Percentiles rank a stretch among this genome's conserved stretches.
Evolutionary conservation across 2,113 vertebrate species (phyloP).

Genomic region (Gobio gobio): DNA sequence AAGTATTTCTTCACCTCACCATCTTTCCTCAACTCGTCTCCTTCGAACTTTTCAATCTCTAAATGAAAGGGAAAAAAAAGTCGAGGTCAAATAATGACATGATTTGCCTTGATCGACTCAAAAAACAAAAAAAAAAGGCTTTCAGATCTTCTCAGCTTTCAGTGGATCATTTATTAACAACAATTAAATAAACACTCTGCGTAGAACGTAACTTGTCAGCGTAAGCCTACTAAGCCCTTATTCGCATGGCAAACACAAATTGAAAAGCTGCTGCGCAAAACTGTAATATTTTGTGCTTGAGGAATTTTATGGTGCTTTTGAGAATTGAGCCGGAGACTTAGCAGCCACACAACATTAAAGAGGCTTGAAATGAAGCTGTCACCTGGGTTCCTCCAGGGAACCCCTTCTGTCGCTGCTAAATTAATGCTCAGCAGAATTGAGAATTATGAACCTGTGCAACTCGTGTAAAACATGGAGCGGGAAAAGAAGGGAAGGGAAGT

Average conservation of each 20-base stretch:
- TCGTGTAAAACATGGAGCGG: conserved; percentile 49
- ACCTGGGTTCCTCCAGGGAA: conserved; percentile 49
- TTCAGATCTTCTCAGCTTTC: neutral
- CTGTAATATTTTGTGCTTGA: conserved; percentile 57
- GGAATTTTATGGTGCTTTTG: conserved; percentile 62
- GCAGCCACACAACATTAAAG: conserved; percentile 52
- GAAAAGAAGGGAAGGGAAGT: neutral
- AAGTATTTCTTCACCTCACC: conserved; percentile 96
- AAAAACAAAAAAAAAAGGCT: neutral
- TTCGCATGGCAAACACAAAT: conserved; percentile 43
- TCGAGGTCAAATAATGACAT: conserved; percentile 35
- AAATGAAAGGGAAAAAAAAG: conserved; percentile 60
- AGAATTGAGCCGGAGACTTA: conserved; percentile 55
- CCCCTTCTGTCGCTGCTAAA: conserved; percentile 52
- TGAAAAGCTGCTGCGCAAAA: conserved; percentile 49
- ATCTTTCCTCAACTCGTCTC: conserved; percentile 89
- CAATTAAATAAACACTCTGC: conserved; percentile 44
- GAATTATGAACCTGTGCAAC: conserved; percentile 55
- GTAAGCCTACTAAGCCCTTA: conserved; percentile 49
- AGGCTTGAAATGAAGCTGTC: conserved; percentile 57
- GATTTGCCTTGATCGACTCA: neutral
- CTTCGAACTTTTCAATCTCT: conserved; percentile 97
- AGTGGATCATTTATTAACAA: conserved; percentile 18
- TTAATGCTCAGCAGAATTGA: conserved; percentile 64
- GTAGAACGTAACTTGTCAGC: conserved; percentile 36